Base-by-base conservation (phyloP, 2,888 invertebrate genomes). In the Noctua pronuba region DNA sequence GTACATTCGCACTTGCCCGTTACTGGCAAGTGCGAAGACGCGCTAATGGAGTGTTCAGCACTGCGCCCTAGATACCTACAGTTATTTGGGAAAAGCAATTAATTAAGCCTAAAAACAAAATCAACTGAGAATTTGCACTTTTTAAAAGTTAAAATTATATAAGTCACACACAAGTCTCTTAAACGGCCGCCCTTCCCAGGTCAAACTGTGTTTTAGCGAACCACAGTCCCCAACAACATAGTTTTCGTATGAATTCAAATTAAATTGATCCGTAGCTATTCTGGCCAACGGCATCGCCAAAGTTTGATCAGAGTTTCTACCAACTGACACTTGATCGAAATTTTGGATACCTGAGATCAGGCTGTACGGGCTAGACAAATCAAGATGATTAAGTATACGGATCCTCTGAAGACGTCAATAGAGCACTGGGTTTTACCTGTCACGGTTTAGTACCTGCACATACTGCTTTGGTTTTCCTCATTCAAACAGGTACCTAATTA, bases 381-480 rank as follows among this genome's bases (percentile, higher is more conserved):
- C n/a, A 41, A 31, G 21, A 49, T 58, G 28, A 66, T 58, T 41
- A 66, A n/a, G 28, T 28, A n/a, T 7, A 73, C 16, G 16, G 0
- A 18, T 24, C 5, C 28, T 58, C 13, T 60, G 41, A 58, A n/a
- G 28, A 77, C 49, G 67, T 58, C 60, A 58, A 6, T 55, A 13
- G 10, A 31, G n/a, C 52, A 24, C 2, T 46, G 79, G 82, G 79
- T 70, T 83, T 84, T 79, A 52, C 84, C 35, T 44, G 31, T 69
- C 4, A 69, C 60, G 21, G 28, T 55, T 46, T 2, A 64, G 41
- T 38, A 31, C 69, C 60, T 83, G 69, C 60, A 44, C 28, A 1
- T 31, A 55, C 28, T 8, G 31, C 24, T 44, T 35, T 16, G 38
- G 28, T 84, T 83, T 82, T 82, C 84, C 82, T 83, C 55, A 46